Evolutionary conservation across 92 coral and sea anemone species (phyloP).

Genomic region (Palythoa grandiflora): DNA sequence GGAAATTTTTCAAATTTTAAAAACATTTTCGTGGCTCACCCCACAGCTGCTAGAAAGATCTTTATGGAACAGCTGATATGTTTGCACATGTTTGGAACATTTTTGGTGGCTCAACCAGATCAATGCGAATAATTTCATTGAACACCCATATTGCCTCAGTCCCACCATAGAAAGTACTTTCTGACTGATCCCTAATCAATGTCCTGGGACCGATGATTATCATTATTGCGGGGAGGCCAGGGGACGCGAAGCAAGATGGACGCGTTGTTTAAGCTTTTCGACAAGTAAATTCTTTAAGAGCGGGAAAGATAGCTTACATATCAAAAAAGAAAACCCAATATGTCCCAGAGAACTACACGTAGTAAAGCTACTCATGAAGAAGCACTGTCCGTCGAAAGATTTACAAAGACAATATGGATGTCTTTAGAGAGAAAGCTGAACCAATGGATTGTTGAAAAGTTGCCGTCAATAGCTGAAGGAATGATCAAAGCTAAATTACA

Average conservation of each 20-base stretch:
- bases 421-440: not conserved
- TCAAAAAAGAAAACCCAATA: not conserved
- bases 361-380: constrained; percentile 1
- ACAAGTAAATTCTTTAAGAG: not conserved
- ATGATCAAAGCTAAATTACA: not conserved
- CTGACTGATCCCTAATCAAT: no score
- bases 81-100: no score
- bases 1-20: no score
- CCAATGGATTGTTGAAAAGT: not conserved
- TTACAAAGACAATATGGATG: not conserved
- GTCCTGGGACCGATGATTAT: no score
- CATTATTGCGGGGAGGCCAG: no score
- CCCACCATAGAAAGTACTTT: no score
- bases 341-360: not conserved
- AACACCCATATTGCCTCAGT: no score
- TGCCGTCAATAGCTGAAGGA: not conserved
- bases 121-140: no score
- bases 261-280: not conserved
- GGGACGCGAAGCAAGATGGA: constrained; percentile 11
- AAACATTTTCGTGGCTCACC: no score
- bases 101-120: no score
- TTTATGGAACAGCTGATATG: no score
- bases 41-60: no score
- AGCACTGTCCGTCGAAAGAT: not conserved
- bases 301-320: not conserved